Conservation (phyloP, 2,113 vertebrate genomes). For the Nycticebus coucang region DNA sequence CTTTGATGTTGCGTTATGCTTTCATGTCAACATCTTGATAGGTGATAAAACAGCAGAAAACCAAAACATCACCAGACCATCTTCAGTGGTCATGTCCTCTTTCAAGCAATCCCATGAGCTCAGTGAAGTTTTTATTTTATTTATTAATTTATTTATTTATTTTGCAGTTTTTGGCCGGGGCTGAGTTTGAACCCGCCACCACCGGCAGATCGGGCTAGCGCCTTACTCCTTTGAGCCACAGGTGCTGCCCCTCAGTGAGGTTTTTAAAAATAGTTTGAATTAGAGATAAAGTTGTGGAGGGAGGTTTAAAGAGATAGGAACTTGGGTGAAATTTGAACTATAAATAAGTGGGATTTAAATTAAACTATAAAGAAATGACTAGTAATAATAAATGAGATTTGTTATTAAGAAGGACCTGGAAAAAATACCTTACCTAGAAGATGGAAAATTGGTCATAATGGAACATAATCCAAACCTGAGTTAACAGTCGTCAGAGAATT, state of each 20-base stretch:
- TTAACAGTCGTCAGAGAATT: background rate
- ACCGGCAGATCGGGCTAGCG: no score
- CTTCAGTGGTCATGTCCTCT: background rate
- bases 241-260: background rate
- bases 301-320: background rate
- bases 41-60: background rate
- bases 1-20: background rate
- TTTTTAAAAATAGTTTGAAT: background rate
- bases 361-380: background rate
- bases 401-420: background rate
- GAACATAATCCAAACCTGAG: background rate
- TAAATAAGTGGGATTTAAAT: background rate
- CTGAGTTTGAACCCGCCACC: no score
- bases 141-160: no score
- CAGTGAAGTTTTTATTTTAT: background rate
- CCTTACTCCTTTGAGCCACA: no score
- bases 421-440: background rate
- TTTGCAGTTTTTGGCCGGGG: no score
- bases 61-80: background rate
- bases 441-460: background rate
- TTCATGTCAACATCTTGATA: background rate
- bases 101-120: background rate
- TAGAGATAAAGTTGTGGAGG: background rate
- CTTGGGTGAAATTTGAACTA: background rate
- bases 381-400: slow-evolving; percentile 1